phyloP scores from a whole-genome alignment of 2,113 vertebrate species.

The Ammodytes marinus region DNA sequence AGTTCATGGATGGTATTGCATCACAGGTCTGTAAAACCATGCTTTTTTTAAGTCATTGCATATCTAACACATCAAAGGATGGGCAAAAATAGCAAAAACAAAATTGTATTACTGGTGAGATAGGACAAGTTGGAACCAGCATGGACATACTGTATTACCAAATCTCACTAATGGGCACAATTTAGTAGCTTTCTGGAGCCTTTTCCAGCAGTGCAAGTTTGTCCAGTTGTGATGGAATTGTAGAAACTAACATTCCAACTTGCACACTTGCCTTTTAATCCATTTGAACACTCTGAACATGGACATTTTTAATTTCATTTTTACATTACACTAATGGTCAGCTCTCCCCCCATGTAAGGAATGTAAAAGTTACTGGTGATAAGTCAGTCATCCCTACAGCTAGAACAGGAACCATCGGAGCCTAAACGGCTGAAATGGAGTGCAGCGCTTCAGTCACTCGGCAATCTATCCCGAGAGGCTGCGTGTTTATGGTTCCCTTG shows the following conservation, averaged over 20 bases:
- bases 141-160: background rate
- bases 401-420: conserved; percentile 71
- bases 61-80: background rate
- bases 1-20: conserved; percentile 40
- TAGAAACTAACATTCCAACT: background rate
- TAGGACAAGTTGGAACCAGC: background rate
- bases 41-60: background rate
- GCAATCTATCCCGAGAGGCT: conserved; percentile 81
- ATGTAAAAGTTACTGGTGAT: conserved; percentile 6
- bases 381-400: conserved; percentile 56
- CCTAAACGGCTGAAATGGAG: conserved; percentile 82
- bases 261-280: background rate
- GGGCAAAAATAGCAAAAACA: background rate
- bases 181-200: too few relatives aligned
- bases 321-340: background rate
- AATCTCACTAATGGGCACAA: background rate
- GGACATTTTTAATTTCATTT: too few relatives aligned
- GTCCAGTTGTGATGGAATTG: background rate
- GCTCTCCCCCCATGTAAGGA: background rate
- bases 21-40: background rate
- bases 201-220: background rate
- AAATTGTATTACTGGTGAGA: background rate
- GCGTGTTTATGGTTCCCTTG: conserved; percentile 79
- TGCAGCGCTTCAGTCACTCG: conserved; percentile 84
- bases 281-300: background rate